Evolutionary conservation across 2,888 invertebrate genomes (phyloP).

Genomic region (Coleophora deauratella): DNA sequence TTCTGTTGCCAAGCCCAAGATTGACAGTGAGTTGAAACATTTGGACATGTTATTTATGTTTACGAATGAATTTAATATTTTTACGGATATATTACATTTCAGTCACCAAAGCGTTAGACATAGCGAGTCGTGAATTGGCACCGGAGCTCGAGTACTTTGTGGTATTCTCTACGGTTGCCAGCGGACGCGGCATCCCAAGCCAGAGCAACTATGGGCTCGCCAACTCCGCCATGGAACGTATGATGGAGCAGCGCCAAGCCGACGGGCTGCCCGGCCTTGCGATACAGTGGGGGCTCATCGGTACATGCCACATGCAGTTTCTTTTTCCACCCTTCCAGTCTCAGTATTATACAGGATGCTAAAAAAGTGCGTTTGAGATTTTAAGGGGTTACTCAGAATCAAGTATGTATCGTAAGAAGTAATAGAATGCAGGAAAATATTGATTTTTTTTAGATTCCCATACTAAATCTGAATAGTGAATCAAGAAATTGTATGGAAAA

Average conservation of each 20-base stretch:
- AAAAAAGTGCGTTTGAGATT: too few relatives aligned
- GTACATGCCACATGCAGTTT: too few relatives aligned
- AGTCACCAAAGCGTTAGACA: constrained; percentile 87
- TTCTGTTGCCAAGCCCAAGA: constrained; percentile 88
- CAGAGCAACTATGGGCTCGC: constrained; percentile 98
- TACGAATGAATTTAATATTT: too few relatives aligned
- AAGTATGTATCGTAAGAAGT: too few relatives aligned
- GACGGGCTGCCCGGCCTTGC: constrained; percentile 90
- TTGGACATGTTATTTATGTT: too few relatives aligned
- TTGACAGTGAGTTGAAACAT: constrained; percentile 66
- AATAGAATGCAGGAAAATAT: too few relatives aligned
- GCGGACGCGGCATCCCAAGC: constrained; percentile 96
- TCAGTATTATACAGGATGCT: too few relatives aligned
- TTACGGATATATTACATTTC: too few relatives aligned
- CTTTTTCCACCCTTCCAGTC: neutral
- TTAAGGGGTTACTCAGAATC: too few relatives aligned
- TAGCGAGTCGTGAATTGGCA: constrained; percentile 82
- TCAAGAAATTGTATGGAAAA: too few relatives aligned
- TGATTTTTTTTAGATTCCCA: too few relatives aligned
- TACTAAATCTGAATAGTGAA: too few relatives aligned
- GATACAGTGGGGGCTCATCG: constrained; percentile 99
- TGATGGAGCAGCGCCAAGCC: constrained; percentile 88
- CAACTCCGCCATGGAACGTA: constrained; percentile 97
- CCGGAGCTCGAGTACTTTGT: constrained; percentile 94
- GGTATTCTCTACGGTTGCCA: constrained; percentile 96